Evolutionary conservation across 2,797 vertebrate genomes (phyloP).

Genomic region (Pseudochaenichthys georgianus): DNA sequence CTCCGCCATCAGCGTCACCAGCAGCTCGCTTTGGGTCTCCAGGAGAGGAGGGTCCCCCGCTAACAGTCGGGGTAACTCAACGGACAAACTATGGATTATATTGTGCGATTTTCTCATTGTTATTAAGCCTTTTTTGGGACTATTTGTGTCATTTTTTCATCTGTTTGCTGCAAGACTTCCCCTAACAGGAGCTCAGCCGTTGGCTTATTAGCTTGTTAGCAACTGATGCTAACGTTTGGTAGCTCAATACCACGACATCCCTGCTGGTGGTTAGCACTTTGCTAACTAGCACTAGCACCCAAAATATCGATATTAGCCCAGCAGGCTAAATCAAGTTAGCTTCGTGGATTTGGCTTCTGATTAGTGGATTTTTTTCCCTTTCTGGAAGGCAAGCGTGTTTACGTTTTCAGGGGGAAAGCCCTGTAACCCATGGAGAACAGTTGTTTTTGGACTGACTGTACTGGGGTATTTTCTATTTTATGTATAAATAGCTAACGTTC

Average conservation of each 20-base stretch:
- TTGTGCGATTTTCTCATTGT: background rate
- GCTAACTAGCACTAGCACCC: slow-evolving; percentile 73
- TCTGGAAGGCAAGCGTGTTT: no score
- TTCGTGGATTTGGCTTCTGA: slow-evolving; percentile 8
- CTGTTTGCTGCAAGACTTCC: slow-evolving; percentile 50
- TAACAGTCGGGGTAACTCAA: slow-evolving; percentile 39
- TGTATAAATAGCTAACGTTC: no score
- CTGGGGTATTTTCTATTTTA: no score
- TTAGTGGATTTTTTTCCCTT: no score
- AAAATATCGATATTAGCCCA: slow-evolving; percentile 39
- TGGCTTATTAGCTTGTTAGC: slow-evolving; percentile 47
- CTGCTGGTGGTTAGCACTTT: slow-evolving; percentile 58
- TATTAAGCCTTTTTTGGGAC: slow-evolving; percentile 18
- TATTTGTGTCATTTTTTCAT: background rate
- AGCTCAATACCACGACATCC: no score
- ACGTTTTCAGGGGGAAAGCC: no score
- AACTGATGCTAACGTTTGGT: no score
- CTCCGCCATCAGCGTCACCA: slow-evolving; percentile 55
- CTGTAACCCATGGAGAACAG: no score
- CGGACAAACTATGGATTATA: slow-evolving; percentile 63
- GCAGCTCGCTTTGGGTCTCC: slow-evolving; percentile 59
- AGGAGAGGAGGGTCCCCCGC: slow-evolving; percentile 52
- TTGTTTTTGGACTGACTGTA: no score
- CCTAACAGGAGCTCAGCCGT: slow-evolving; percentile 44
- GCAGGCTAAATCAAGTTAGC: slow-evolving; percentile 32